Base-by-base conservation (phyloP, 1,140 invertebrate genomes). In the Drosophila nasuta region DNA sequence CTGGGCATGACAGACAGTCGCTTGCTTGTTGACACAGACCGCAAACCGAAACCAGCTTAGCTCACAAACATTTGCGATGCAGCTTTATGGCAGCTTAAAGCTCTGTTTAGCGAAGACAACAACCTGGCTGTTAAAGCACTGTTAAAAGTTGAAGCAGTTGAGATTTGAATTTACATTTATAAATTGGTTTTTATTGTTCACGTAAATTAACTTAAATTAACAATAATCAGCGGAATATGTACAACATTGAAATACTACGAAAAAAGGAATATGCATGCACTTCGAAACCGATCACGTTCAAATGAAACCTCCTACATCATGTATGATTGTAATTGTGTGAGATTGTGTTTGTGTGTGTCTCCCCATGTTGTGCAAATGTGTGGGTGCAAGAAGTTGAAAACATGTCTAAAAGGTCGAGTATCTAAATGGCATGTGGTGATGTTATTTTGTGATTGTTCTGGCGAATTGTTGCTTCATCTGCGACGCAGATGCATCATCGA, bases 121-220 rank as follows among this genome's bases (percentile, higher is more conserved):
- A 77, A 73, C 70, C 63, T 1, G 17, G n/a, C 45, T 58, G 45
- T 48, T 38, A 67, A 25, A 2, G 15, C 11, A 1, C 10, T 45
- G 35, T 63, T 33, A 70, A 57, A 25, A 25, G 20, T 25, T 25
- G 20, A 4, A 0, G 3, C 3, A 25, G 3, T 25, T 25, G 20
- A 25, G 10, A 63, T 49, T 64, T 20, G 20, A 45, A 30, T 33
- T 3, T 41, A 54, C 5, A n/a, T 57, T 80, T 80, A 43, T 59
- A 25, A 69, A 38, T 38, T 38, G 35, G 10, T 38, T 76, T 88
- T 71, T 81, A 77, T 83, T 80, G 68, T 83, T 80, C 67, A 82
- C 83, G 83, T 87, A 87, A 87, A 83, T 89, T 89, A 88, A 83
- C 83, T 89, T 88, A 88, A 88, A 88, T 78, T 83, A 87, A 88